A percentile compares a stretch with the other conserved stretches of the same genome.
phyloP scores from a whole-genome alignment of 2,113 vertebrate genomes.

The cattle (Bos taurus) region ARS-UCD2.0 NC_037342.1:20474501-20475000 shows the following conservation, averaged over 20 bases:
- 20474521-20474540: constrained; percentile 23
- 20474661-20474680: background rate
- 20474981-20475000: background rate
- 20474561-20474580: background rate
- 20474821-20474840: background rate
- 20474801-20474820: background rate
- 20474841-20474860: background rate
- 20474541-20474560: constrained; percentile 18
- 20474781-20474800: background rate
- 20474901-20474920: background rate
- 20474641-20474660: background rate
- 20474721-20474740: background rate
- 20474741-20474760: background rate
- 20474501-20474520: background rate
- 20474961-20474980: background rate
- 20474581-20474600: background rate
- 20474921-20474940: background rate
- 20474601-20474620: background rate
- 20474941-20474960: background rate
- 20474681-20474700: background rate
- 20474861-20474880: background rate
- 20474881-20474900: background rate
- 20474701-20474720: background rate
- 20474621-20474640: background rate
- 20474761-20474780: background rate